Evolutionary conservation across 2,888 invertebrate species (phyloP), one percentile per base, ranked within the genome.

Genomic region (Steinernema scapterisci): DNA sequence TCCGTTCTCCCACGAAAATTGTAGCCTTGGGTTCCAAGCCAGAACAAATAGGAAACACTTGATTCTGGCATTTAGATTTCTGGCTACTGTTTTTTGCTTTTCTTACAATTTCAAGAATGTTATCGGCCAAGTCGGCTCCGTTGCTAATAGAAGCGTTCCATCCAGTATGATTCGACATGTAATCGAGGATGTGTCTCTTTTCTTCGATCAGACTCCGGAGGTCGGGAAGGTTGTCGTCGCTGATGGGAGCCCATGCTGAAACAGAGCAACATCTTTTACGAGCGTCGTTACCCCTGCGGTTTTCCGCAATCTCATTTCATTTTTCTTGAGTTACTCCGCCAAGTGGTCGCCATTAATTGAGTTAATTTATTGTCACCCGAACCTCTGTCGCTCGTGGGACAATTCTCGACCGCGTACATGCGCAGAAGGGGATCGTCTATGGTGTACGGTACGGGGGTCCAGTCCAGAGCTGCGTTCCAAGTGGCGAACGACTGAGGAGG

Each of bases 41-140:
- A n/a, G n/a, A n/a, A n/a, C n/a, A n/a, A n/a, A n/a, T n/a, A n/a
- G n/a, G n/a, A n/a, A n/a, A n/a, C n/a, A n/a, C n/a, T n/a, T n/a
- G n/a, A n/a, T n/a, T n/a, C n/a, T n/a, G n/a, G n/a, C n/a, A 38
- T 38, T 38, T 38, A 6, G 9, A 38, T 38, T 38, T 38, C 38
- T 6, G 3, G 38, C 9, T 38, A 38, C 5, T 3, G 38, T 3
- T 38, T 38, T 38, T 38, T 9, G 38, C 5, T 38, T 38, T 23
- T 19, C 77, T 56, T 56, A 78, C 83, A 27, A 84, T 83, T 56
- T 77, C 78, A 19, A 81, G 80, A 16, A 83, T 25, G 73, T 84
- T 84, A 63, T 84, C 84, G 25, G 84, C 83, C 74, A 84, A 73
- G 78, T 84, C 84, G 43, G 82, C 84, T 9, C 81, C 77, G 31